Conservation (phyloP, 2,113 vertebrate genomes). For the Microcebus griseorufus region DNA sequence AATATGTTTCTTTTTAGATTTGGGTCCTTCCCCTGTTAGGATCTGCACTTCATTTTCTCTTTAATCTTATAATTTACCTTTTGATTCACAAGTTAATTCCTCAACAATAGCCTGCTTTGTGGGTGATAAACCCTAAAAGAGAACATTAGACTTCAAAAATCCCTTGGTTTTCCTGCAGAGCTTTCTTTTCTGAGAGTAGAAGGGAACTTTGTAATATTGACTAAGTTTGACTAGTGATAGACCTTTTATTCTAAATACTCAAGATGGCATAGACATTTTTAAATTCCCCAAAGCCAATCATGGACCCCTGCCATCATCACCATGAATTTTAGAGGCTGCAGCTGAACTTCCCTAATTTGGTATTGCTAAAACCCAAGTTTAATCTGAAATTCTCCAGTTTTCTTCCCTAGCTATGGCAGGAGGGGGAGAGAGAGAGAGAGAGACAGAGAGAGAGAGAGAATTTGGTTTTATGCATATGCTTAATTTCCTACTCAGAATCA, state of each 20-base stretch:
- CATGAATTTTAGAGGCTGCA: not conserved
- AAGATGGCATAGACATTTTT: not conserved
- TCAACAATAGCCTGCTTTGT: not conserved
- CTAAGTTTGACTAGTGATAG: not conserved
- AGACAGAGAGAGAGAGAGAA: not conserved
- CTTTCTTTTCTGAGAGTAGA: conserved; percentile 3
- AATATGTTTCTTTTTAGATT: not conserved
- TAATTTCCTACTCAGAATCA: not conserved
- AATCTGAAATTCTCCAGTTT: not conserved
- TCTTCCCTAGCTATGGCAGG: not conserved
- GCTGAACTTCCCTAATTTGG: not conserved
- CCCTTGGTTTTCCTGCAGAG: not conserved
- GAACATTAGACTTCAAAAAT: not conserved
- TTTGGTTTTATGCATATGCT: not conserved
- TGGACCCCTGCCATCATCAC: not conserved
- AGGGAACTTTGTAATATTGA: not conserved
- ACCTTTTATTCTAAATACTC: not conserved
- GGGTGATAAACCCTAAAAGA: not conserved
- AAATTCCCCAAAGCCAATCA: not conserved
- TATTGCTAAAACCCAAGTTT: not conserved
- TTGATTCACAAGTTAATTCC: not conserved
- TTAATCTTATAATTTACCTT: not conserved
- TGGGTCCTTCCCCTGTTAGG: not conserved
- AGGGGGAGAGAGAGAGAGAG: not conserved
- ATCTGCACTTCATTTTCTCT: not conserved